Percentiles rank a stretch among this genome's conserved stretches.
Evolutionary conservation across 1,140 invertebrate species (phyloP).

Genomic region (Lepidurus couesii): DNA sequence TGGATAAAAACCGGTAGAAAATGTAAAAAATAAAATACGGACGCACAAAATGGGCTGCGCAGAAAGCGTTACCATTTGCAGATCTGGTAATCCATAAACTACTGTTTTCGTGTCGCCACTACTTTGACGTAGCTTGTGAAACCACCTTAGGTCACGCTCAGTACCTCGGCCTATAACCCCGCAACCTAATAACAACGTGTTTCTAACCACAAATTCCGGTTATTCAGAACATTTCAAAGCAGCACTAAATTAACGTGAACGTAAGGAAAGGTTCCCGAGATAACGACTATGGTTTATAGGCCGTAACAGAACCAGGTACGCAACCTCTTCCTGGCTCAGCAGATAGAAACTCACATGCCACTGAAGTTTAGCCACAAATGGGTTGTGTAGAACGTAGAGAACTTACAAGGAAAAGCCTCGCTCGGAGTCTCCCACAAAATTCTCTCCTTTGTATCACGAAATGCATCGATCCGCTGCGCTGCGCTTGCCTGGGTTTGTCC

Average conservation of each 20-base stretch:
- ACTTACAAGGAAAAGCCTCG: constrained; percentile 4
- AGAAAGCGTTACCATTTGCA: not conserved
- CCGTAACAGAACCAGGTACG: not conserved
- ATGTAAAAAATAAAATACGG: not conserved
- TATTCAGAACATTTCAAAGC: not conserved
- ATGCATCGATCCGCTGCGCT: constrained; percentile 20
- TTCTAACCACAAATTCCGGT: not conserved
- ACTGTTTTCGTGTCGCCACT: not conserved
- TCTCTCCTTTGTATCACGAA: constrained; percentile 1
- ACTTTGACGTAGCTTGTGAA: constrained; percentile 11
- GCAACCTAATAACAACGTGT: too few species aligned
- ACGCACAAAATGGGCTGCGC: not conserved
- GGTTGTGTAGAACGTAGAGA: not conserved
- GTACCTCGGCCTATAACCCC: not conserved
- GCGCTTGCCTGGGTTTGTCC: constrained; percentile 13
- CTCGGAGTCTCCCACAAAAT: not conserved
- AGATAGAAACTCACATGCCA: not conserved
- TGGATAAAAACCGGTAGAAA: not conserved
- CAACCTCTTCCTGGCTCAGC: not conserved
- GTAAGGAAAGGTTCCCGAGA: too few species aligned
- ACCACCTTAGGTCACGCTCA: not conserved
- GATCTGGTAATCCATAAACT: constrained; percentile 7
- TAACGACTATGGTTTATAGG: too few species aligned
- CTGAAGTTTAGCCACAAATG: constrained; percentile 3
- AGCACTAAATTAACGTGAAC: not conserved